These are phyloP conservation scores for Amphiprion ocellaris DNA, from an alignment of 2,113 vertebrate genomes.

Conservation along the genomic window DNA sequence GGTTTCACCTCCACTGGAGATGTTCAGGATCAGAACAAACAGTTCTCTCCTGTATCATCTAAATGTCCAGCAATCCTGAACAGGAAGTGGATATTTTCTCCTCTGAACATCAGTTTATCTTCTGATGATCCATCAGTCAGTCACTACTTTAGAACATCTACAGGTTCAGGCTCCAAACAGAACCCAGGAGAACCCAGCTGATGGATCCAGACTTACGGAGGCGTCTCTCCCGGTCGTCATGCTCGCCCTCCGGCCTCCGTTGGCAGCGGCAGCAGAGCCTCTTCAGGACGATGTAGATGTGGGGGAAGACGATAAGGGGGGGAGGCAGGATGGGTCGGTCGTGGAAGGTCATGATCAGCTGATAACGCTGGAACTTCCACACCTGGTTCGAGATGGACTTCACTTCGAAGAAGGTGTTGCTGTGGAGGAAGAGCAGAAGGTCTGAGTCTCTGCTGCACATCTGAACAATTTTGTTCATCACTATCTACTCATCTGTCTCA, in stretches of 20 bases:
- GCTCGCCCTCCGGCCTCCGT: conserved; percentile 86
- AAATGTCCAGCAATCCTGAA: too few relatives aligned
- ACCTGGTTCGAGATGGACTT: conserved; percentile 99
- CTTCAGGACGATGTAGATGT: conserved; percentile 90
- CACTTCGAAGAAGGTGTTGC: conserved; percentile 98
- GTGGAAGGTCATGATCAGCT: conserved; percentile 98
- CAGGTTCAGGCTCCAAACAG: too few relatives aligned
- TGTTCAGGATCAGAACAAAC: too few relatives aligned
- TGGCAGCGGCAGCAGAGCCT: conserved; percentile 88
- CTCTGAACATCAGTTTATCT: too few relatives aligned
- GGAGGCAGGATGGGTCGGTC: conserved; percentile 96
- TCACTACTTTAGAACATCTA: too few relatives aligned
- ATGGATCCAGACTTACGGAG: conserved; percentile 84
- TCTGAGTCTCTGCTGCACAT: neutral
- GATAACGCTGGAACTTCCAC: conserved; percentile 98
- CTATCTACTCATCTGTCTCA: too few relatives aligned
- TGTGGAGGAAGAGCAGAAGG: conserved; percentile 60
- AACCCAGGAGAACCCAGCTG: too few relatives aligned
- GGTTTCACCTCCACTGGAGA: too few relatives aligned
- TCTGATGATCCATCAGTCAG: too few relatives aligned
- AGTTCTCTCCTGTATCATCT: too few relatives aligned
- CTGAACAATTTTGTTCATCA: too few relatives aligned
- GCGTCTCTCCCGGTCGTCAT: conserved; percentile 91
- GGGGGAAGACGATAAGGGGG: conserved; percentile 94
- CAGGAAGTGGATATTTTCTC: too few relatives aligned